Base-by-base conservation (phyloP, 2,888 invertebrate genomes). In the Drosophila merina region DNA sequence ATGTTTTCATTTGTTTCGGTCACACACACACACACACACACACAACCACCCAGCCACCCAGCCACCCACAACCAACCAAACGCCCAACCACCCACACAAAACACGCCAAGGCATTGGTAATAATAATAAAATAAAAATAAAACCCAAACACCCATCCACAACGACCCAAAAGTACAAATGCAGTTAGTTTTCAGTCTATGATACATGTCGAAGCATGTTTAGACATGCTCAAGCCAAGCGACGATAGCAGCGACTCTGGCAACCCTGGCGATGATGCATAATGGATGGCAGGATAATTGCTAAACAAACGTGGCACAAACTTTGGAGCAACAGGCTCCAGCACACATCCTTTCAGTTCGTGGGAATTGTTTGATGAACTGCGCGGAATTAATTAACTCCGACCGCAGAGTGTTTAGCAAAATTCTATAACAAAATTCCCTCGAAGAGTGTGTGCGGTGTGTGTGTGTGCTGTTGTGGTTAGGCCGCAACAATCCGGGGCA, bases 1-100 rank as follows among this genome's bases (percentile, higher is more conserved):
- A 89, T 89, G 81, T 86, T 88, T 89, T 89, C 78, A 88, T 89
- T 90, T 89, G 81, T 87, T 84, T 86, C 71, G 84, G 77, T 77
- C 75, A 79, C 75, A 64, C 60, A 69, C 55, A 64, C 44, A 52
- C 26, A 49, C 49, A 10, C 31, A 38, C 57, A 45, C 45, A 44
- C 49, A 59, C 44, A 59, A 33, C 42, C 47, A 33, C 47, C 30
- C 28, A 28, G 28, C 28, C 28, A 28, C 28, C 28, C 28, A 28
- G 28, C 54, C 44, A 42, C 38, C 30, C 8, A 36, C 12, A 40
- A 50, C 10, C 36, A 20, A 14, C 57, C 28, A 28, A 4, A 4
- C 28, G 6, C 28, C 28, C 28, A 28, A 3, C 42, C 44, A 42
- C 38, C 14, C 8, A 55, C 10, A 20, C 20, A 20, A 20, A 20